A percentile compares a stretch with the other conserved stretches of the same genome.
phyloP scores from a whole-genome alignment of 2,797 vertebrate genomes.

The Manis pentadactyla region DNA sequence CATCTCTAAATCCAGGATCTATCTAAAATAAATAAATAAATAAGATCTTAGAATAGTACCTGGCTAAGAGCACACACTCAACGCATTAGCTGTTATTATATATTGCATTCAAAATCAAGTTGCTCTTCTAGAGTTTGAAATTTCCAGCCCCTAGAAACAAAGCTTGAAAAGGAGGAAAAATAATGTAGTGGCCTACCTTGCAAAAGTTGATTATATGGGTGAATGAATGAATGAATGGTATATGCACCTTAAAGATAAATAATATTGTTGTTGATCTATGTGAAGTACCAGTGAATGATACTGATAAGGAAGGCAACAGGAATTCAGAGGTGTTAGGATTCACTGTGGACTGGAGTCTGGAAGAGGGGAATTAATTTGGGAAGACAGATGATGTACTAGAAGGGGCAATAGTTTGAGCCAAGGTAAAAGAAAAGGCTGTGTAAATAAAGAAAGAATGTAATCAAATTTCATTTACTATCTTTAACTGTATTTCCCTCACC shows the following conservation, averaged over 20 bases:
- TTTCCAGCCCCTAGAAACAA: constrained; percentile 30
- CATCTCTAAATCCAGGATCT: background rate
- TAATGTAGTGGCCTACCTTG: background rate
- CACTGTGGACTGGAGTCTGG: background rate
- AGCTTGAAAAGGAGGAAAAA: constrained; percentile 4
- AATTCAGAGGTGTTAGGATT: background rate
- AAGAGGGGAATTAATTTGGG: background rate
- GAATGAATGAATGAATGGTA: constrained; percentile 31
- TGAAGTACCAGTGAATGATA: background rate
- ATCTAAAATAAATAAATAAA: background rate
- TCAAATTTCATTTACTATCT: background rate
- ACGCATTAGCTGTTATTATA: background rate
- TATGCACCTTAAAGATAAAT: constrained; percentile 18
- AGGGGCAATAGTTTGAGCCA: background rate
- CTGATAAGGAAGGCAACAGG: background rate
- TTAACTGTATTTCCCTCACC: background rate
- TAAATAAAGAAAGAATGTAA: background rate
- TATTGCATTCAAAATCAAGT: constrained; percentile 15
- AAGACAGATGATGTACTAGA: background rate
- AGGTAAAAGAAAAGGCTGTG: background rate
- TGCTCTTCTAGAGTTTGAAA: constrained; percentile 43
- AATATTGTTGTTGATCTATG: background rate
- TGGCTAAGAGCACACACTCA: background rate
- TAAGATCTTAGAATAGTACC: background rate
- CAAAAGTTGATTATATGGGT: constrained; percentile 48